Evolutionary conservation across 1,140 invertebrate genomes (phyloP), one percentile per base, ranked within the genome.

Genomic region (Solenopsis invicta): DNA sequence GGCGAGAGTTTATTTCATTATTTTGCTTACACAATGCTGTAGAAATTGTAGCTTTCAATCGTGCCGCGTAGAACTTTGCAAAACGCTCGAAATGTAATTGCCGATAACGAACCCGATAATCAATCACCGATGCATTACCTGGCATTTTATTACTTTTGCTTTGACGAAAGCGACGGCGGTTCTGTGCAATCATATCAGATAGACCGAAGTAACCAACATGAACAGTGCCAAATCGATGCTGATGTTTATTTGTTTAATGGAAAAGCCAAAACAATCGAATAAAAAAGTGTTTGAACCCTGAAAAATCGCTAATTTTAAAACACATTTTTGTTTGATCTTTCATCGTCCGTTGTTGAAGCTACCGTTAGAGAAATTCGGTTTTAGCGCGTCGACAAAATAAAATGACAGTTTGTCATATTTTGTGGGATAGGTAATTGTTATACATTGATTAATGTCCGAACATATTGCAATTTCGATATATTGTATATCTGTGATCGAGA

Each of bases 161-260:
- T 37, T 61, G 18, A 48, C 34, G 13, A 61, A 37, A 74, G 13
- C 69, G 34, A 74, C 29, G 54, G 69, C 67, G 69, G 18, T 84
- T 84, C 54, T 37, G 54, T 85, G 87, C 71, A 82, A 90, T 87
- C 90, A 92, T 92, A 92, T 92, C 91, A 92, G 76, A 87, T 87
- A 81, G 62, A 52, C 62, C 61, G 45, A 88, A 66, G 18, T 24
- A 59, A 56, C 24, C 66, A 84, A 87, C 66, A 64, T 91, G 85
- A 87, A 92, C 89, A 87, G 88, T 91, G 89, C 91, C 88, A 90
- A 92, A 92, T 86, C 54, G 84, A 89, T 86, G 66, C 77, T 69
- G 81, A 82, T 41, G 10, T 88, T 77, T 56, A 54, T 80, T 48
- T 84, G 16, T 74, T 75, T 75, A 75, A 69, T 74, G 9, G 72